Conservation (phyloP, 2,113 vertebrate genomes). For the Carassius carassius region DNA sequence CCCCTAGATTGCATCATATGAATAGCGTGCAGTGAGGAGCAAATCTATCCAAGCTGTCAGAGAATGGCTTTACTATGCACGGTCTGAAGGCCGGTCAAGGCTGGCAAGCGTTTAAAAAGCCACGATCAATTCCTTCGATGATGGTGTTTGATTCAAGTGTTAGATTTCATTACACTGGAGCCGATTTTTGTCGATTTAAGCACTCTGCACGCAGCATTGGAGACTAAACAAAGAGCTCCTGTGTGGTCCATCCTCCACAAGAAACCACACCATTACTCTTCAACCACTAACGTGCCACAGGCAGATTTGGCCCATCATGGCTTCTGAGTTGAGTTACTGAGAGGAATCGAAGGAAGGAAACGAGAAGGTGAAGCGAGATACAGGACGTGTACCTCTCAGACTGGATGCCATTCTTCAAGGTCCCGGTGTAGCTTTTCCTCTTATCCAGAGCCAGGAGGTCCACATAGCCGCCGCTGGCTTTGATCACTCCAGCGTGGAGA, state of each 20-base stretch:
- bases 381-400: constrained; percentile 86
- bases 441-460: constrained; percentile 91
- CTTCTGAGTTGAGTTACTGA: constrained; percentile 54
- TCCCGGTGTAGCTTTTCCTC: constrained; percentile 85
- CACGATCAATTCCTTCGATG: constrained; percentile 31
- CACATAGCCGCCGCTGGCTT: constrained; percentile 80
- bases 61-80: constrained; percentile 11
- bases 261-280: constrained; percentile 75
- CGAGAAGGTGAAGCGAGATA: not conserved
- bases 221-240: constrained; percentile 72
- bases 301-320: constrained; percentile 57
- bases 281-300: constrained; percentile 62
- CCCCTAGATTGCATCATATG: constrained; percentile 22
- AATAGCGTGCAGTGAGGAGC: not conserved
- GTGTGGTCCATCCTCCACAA: constrained; percentile 74
- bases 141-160: constrained; percentile 55
- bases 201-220: constrained; percentile 65
- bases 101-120: not conserved
- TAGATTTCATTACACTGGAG: constrained; percentile 61
- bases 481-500: constrained; percentile 86
- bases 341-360: constrained; percentile 24
- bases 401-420: constrained; percentile 87
- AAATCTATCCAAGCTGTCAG: not conserved
- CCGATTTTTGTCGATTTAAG: constrained; percentile 65
- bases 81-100: not conserved